Evolutionary conservation across 2,888 invertebrate species (phyloP), one percentile per base, ranked within the genome.

Genomic region (Beris chalybata): DNA sequence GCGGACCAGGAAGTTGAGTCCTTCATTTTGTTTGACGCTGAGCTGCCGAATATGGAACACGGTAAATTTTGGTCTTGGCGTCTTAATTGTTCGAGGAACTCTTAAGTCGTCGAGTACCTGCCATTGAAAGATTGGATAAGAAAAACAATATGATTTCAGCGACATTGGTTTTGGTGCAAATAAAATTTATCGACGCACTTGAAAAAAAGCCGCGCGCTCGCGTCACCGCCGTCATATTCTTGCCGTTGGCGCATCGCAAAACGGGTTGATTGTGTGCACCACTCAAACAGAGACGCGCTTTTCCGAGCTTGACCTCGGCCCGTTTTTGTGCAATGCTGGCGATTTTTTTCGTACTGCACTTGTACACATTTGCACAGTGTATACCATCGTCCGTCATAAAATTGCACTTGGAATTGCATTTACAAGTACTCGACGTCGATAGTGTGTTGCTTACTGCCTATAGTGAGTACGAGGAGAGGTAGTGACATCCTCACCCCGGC

Each of bases 241-340:
- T 50, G 59, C 15, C 58, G 30, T 58, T 22, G 22, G 22, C 58
- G n/a, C 38, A 38, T 38, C 22, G 47, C 22, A 50, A 29, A 12
- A n/a, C 30, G 31, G 5, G 38, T 53, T 50, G 12, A 31, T 53
- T 53, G 53, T 53, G 31, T 30, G 31, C 53, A 30, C 12, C 50
- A 52, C 61, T 61, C 13, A 64, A 64, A 53, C 54, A 64, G 54
- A 64, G 54, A 52, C 61, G 54, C 64, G 64, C 53, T 64, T 64
- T 64, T 64, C 64, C 54, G 64, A 44, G 54, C 54, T 64, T 64
- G 64, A 64, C 64, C 64, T 64, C 64, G 64, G 64, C 64, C 64
- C 32, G 64, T 64, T 64, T 64, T 64, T 54, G 53, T 64, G 64
- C 64, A 64, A 64, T 64, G 64, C 54, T 64, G 61, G 52, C 54